A percentile compares a stretch with the other conserved stretches of the same genome.
phyloP scores from a whole-genome alignment of 2,797 vertebrate species.

The Syndactyla subalaris region DNA sequence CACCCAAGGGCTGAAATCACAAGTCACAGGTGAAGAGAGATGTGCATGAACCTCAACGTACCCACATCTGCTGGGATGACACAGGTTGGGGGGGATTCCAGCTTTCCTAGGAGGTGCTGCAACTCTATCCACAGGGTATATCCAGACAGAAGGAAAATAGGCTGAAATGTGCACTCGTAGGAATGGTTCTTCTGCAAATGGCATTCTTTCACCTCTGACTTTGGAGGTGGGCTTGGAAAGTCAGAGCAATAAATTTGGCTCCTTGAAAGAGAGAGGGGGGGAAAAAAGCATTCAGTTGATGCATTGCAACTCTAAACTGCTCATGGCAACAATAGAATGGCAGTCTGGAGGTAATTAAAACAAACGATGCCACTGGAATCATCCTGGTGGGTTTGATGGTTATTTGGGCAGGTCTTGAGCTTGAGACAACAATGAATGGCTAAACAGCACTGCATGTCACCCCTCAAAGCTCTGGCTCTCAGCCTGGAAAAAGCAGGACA shows the following conservation, averaged over 20 bases:
- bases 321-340: background rate
- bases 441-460: background rate
- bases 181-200: conserved; percentile 58
- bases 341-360: background rate
- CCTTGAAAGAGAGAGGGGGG: conserved; percentile 66
- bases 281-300: background rate
- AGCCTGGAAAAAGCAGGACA: background rate
- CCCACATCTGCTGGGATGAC: conserved; percentile 86
- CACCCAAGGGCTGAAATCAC: background rate
- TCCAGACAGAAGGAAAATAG: conserved; percentile 85
- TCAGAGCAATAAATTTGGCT: conserved; percentile 82
- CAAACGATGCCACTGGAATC: background rate
- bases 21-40: background rate
- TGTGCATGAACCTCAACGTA: conserved; percentile 68
- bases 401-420: background rate
- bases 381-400: background rate
- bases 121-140: conserved; percentile 92
- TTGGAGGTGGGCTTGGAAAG: conserved; percentile 68
- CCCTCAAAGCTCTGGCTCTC: background rate
- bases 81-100: conserved; percentile 85
- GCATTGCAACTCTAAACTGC: background rate
- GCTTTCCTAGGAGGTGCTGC: conserved; percentile 74
- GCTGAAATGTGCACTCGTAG: conserved; percentile 82
- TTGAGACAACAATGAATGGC: background rate
- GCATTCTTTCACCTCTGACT: conserved; percentile 77